phyloP scores from a whole-genome alignment of 2,797 vertebrate genomes.

The Vespertilio murinus region DNA sequence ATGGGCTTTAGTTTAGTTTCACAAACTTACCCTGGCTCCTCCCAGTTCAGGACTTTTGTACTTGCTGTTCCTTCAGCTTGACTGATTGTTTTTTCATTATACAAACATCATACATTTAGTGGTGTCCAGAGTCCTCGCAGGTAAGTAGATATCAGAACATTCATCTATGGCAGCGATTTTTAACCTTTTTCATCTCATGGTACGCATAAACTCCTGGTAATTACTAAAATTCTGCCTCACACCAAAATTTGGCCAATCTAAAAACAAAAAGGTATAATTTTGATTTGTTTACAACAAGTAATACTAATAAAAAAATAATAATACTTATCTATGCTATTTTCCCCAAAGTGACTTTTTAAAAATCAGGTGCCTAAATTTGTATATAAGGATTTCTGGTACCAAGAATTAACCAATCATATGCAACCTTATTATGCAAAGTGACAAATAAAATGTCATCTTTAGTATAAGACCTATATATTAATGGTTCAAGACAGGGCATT shows the following conservation, averaged over 20 bases:
- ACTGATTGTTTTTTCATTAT: background rate
- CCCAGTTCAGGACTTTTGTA: background rate
- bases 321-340: background rate
- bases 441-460: background rate
- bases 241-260: background rate
- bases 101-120: background rate
- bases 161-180: background rate
- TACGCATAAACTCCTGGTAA: background rate
- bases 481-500: background rate
- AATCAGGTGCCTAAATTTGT: background rate
- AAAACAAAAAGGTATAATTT: background rate
- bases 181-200: background rate
- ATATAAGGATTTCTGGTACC: background rate
- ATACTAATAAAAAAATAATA: background rate
- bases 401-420: background rate
- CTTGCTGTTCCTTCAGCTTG: background rate
- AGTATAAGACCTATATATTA: background rate
- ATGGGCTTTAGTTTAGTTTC: background rate
- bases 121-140: background rate
- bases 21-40: background rate
- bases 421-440: background rate
- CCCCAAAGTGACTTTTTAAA: background rate
- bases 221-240: background rate
- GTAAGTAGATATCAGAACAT: background rate
- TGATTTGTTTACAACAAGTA: background rate